A percentile compares a stretch with the other conserved stretches of the same genome.
phyloP scores from a whole-genome alignment of 2,113 vertebrate genomes.

The Caranx melampygus region DNA sequence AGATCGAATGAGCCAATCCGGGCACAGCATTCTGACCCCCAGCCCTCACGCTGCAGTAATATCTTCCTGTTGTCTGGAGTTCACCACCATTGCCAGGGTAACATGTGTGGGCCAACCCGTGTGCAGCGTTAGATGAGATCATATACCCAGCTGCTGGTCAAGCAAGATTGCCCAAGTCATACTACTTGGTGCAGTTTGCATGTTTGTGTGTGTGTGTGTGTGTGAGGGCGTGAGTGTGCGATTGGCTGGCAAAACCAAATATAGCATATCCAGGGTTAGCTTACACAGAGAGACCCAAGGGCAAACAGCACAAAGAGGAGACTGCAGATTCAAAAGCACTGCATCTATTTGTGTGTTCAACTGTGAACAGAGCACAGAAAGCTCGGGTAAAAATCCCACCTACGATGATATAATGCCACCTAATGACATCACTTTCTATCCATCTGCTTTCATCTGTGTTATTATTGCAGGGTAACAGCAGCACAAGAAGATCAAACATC shows the following conservation, averaged over 20 bases:
- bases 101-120: conserved; percentile 32
- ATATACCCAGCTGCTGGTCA: conserved; percentile 10
- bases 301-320: conserved; percentile 37
- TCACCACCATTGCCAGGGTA: conserved; percentile 43
- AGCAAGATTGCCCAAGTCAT: conserved; percentile 6
- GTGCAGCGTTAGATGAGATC: conserved; percentile 27
- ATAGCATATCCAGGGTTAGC: conserved; percentile 58
- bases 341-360: neutral
- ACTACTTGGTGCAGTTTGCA: neutral
- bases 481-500: conserved; percentile 1
- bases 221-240: neutral
- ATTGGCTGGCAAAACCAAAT: conserved; percentile 46
- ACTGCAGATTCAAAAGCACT: conserved; percentile 2
- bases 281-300: conserved; percentile 51
- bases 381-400: conserved; percentile 14
- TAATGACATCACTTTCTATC: neutral
- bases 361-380: conserved; percentile 1
- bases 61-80: conserved; percentile 50
- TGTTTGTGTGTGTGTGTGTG: neutral
- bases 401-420: conserved; percentile 15
- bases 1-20: conserved; percentile 43
- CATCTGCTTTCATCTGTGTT: neutral
- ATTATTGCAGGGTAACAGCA: neutral
- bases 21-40: conserved; percentile 6
- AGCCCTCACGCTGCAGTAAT: conserved; percentile 7